A percentile compares a stretch with the other conserved stretches of the same genome.
Evolutionary conservation across 2,797 vertebrate genomes (phyloP).

Genomic region (Ammospiza maritima): DNA sequence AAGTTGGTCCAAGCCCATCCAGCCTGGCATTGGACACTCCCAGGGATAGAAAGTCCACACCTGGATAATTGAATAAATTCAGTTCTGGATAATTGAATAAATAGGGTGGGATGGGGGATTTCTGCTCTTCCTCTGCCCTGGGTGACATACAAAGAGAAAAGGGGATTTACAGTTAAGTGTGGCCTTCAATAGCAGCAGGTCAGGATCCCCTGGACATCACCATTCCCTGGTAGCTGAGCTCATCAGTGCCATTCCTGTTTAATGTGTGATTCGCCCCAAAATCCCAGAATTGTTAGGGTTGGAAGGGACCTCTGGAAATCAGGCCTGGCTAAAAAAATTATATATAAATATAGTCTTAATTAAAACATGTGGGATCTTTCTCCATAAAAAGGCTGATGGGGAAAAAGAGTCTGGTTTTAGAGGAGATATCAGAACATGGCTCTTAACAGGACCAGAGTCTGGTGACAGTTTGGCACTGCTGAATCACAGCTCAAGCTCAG

Average conservation of each 20-base stretch:
- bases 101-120: background rate
- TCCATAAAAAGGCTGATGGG: background rate
- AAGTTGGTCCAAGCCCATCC: background rate
- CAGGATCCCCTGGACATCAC: background rate
- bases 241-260: background rate
- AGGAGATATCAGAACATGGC: background rate
- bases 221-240: background rate
- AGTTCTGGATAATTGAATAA: background rate
- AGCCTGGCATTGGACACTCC: background rate
- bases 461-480: conserved; percentile 25
- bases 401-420: background rate
- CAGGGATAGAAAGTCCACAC: background rate
- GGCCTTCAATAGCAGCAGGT: background rate
- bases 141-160: background rate
- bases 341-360: background rate
- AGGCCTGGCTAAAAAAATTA: background rate
- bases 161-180: background rate
- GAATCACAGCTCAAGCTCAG: conserved; percentile 16
- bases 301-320: background rate
- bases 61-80: background rate
- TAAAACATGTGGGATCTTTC: background rate
- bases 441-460: background rate
- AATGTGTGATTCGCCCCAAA: background rate
- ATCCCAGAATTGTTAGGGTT: background rate
- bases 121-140: background rate